Base-by-base conservation (phyloP, 2,113 vertebrate genomes). In the Coreoperca whiteheadi region DNA sequence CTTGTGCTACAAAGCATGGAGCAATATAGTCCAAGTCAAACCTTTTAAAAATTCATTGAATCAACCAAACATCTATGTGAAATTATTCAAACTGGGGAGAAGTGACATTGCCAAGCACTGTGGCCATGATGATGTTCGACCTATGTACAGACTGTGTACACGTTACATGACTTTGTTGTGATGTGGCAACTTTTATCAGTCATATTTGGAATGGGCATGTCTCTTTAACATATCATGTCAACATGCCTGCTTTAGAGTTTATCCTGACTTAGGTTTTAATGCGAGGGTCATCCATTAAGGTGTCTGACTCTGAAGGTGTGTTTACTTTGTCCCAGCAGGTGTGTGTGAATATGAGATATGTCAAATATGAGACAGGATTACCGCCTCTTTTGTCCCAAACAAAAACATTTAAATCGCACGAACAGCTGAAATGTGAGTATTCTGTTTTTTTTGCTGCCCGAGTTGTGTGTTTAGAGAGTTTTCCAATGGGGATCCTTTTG, bases 321-420 rank as follows among this genome's bases (percentile, higher is more conserved):
- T 94, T 94, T 92, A 90, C 89, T 92, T 77, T 92, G 82, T 69
- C 68, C 82, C 86, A 69, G 90, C 91, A 92, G 93, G 92, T 94
- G 93, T 91, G 90, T 90, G 90, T 92, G 92, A 93, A 91, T 94
- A 93, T 87, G 90, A 94, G 88, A 90, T 90, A 81, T 77, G 82
- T 89, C 91, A 93, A 93, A 94, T 91, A 92, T 90, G 90, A 93
- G 56, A 70, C 79, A 15, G 89, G 91, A 85, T 94, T 92, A 89
- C 79, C 14, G 74, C 56, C 46, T 82, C 91, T 89, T 93, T 93
- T 94, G 93, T 94, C 78, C 87, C 75, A 65, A 90, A 85, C 85
- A 88, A 91, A 92, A 92, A 93, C 94, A 92, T 82, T 92, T 78
- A 87, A 91, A 93, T 93, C 90, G 92, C 92, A 79, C 63, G 83